Evolutionary conservation across 1,140 invertebrate species (phyloP).

Genomic region (Nilaparvata lugens): DNA sequence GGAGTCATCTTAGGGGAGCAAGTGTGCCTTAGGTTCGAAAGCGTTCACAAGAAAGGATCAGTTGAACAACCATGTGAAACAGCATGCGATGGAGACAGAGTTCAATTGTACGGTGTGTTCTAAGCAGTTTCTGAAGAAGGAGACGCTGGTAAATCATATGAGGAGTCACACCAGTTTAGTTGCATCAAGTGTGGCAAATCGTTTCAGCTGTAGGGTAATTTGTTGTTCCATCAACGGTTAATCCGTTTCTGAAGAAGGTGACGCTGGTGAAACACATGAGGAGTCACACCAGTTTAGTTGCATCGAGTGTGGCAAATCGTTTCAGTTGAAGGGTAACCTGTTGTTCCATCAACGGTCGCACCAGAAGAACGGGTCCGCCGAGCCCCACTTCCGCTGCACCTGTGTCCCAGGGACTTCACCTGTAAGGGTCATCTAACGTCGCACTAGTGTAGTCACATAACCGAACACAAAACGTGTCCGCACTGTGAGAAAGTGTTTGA

Average conservation of each 20-base stretch:
- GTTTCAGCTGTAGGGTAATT: slow-evolving; percentile 87
- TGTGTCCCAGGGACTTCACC: slow-evolving; percentile 93
- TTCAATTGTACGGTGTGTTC: slow-evolving; percentile 75
- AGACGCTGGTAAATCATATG: slow-evolving; percentile 67
- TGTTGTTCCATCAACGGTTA: slow-evolving; percentile 84
- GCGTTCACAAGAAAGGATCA: slow-evolving; percentile 73
- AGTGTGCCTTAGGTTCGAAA: slow-evolving; percentile 67
- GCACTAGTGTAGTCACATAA: slow-evolving; percentile 78
- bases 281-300: slow-evolving; percentile 77
- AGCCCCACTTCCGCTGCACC: slow-evolving; percentile 84
- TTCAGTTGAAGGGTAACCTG: slow-evolving; percentile 87
- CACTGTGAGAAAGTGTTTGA: slow-evolving; percentile 70
- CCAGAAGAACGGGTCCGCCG: slow-evolving; percentile 68
- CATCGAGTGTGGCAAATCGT: slow-evolving; percentile 91
- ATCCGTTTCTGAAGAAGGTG: slow-evolving; percentile 73
- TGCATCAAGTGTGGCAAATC: slow-evolving; percentile 94
- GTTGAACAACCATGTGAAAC: slow-evolving; percentile 63
- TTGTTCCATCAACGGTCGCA: slow-evolving; percentile 88
- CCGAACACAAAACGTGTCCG: slow-evolving; percentile 64
- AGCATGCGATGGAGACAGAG: slow-evolving; percentile 84
- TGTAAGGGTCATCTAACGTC: slow-evolving; percentile 84
- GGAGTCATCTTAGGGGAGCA: slow-evolving; percentile 65
- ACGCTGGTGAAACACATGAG: no score
- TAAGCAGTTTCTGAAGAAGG: slow-evolving; percentile 76
- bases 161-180: slow-evolving; percentile 78